Evolutionary conservation across 2,113 vertebrate species (phyloP).

Genomic region (Haemorhous mexicanus): DNA sequence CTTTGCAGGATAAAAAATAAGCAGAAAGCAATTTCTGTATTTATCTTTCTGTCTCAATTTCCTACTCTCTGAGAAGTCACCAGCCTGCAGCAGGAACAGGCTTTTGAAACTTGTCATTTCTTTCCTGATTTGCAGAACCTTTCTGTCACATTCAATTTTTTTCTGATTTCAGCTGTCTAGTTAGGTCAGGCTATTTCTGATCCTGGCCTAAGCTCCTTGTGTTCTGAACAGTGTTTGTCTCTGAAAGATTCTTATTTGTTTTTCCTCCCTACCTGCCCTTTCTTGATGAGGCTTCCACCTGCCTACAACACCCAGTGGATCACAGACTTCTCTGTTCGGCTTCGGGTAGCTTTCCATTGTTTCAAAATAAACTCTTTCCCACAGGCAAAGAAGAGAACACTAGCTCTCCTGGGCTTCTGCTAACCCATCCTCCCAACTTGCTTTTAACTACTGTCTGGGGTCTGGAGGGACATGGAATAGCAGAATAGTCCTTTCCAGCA

Average conservation of each 20-base stretch:
- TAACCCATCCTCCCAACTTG: neutral
- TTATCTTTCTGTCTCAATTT: neutral
- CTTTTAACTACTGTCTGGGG: neutral
- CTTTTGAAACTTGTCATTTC: neutral
- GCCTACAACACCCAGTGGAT: neutral
- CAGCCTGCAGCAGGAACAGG: neutral
- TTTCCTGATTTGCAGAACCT: neutral
- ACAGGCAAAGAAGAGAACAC: neutral
- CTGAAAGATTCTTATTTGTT: neutral
- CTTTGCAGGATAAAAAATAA: neutral
- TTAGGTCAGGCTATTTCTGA: neutral
- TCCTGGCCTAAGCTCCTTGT: neutral
- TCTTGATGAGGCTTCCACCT: neutral
- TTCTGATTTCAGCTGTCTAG: neutral
- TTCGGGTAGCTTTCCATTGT: slow-evolving; percentile 17
- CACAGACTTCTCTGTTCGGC: neutral
- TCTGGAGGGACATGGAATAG: neutral
- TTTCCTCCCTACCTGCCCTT: neutral
- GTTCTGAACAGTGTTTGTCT: neutral
- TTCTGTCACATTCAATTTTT: neutral
- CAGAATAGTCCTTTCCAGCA: neutral
- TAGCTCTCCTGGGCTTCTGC: slow-evolving; percentile 4
- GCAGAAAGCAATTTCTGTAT: neutral
- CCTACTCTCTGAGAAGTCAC: neutral
- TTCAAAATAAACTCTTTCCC: slow-evolving; percentile 39